Conservation (phyloP, 2,888 invertebrate species). For the Macaria notata region DNA sequence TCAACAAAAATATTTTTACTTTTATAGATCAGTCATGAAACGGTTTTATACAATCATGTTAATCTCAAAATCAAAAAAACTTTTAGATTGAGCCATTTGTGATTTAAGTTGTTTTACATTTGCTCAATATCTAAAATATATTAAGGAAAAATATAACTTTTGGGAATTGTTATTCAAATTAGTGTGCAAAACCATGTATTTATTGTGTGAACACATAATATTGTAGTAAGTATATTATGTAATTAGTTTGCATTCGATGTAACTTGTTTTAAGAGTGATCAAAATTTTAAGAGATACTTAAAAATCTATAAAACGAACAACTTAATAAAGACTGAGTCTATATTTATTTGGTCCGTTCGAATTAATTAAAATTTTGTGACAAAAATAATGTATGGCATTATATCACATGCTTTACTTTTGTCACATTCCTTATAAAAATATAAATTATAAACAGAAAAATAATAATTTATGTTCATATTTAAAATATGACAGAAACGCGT, state of each 20-base stretch:
- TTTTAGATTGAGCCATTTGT: conserved; percentile 1
- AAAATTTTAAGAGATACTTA: too few relatives aligned
- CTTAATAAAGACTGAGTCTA: conserved; percentile 32
- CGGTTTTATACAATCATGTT: too few relatives aligned
- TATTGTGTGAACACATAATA: conserved; percentile 2
- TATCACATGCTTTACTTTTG: too few relatives aligned
- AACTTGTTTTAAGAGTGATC: not conserved
- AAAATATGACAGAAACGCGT: too few relatives aligned
- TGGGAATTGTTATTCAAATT: conserved; percentile 46
- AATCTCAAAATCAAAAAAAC: too few relatives aligned
- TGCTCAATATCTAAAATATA: conserved; percentile 50
- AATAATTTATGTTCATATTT: too few relatives aligned
- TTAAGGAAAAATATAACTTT: conserved; percentile 37
- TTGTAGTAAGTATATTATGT: conserved; percentile 3
- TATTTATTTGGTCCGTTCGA: conserved; percentile 19
- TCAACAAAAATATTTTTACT: too few relatives aligned
- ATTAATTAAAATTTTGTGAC: not conserved
- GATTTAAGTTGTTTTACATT: conserved; percentile 44
- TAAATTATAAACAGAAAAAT: too few relatives aligned
- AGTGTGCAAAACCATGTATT: conserved; percentile 9
- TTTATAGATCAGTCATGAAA: too few relatives aligned
- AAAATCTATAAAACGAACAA: conserved; percentile 16
- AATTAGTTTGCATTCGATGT: conserved; percentile 14
- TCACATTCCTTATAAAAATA: too few relatives aligned
- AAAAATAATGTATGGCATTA: too few relatives aligned